A percentile compares a stretch with the other conserved stretches of the same genome.
These are phyloP conservation scores for Olivierus martensii DNA, from an alignment of 1,140 invertebrate species.

Conservation along the genomic window DNA sequence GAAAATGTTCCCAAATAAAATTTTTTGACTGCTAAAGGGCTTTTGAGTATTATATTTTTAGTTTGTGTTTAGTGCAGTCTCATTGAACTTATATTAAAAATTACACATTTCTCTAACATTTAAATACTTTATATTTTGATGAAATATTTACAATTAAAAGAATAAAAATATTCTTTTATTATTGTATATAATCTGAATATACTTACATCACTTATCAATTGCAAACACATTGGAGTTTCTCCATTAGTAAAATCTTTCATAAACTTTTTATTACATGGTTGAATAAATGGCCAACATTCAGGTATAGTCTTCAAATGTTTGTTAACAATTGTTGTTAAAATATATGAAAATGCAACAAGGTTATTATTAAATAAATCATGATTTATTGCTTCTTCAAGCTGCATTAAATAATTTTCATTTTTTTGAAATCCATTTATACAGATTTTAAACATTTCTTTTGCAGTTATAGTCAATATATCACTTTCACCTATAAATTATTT, in stretches of 20 bases:
- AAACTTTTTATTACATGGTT: slow-evolving; percentile 89
- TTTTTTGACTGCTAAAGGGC: too few species aligned
- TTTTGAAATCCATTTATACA: slow-evolving; percentile 71
- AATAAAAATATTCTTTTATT: too few species aligned
- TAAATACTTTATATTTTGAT: too few species aligned
- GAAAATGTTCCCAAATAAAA: too few species aligned
- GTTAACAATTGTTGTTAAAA: slow-evolving; percentile 78
- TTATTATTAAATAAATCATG: slow-evolving; percentile 94
- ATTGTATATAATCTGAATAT: too few species aligned
- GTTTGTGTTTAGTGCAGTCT: too few species aligned
- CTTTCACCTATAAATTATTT: slow-evolving; percentile 34
- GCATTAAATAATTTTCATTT: slow-evolving; percentile 88
- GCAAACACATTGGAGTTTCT: too few species aligned
- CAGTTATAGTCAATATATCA: slow-evolving; percentile 62
- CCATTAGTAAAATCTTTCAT: slow-evolving; percentile 80
- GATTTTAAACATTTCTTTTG: slow-evolving; percentile 70
- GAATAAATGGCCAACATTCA: slow-evolving; percentile 86
- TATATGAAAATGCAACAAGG: slow-evolving; percentile 88
- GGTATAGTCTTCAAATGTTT: slow-evolving; percentile 71
- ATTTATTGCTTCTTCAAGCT: slow-evolving; percentile 95
- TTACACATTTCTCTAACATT: too few species aligned
- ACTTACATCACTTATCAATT: too few species aligned
- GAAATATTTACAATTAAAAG: too few species aligned
- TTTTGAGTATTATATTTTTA: too few species aligned
- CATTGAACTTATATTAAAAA: too few species aligned